These are phyloP conservation scores for mouse (Mus musculus) DNA, from an alignment of 2,113 vertebrate genomes.

Conservation along the genomic window DNA sequence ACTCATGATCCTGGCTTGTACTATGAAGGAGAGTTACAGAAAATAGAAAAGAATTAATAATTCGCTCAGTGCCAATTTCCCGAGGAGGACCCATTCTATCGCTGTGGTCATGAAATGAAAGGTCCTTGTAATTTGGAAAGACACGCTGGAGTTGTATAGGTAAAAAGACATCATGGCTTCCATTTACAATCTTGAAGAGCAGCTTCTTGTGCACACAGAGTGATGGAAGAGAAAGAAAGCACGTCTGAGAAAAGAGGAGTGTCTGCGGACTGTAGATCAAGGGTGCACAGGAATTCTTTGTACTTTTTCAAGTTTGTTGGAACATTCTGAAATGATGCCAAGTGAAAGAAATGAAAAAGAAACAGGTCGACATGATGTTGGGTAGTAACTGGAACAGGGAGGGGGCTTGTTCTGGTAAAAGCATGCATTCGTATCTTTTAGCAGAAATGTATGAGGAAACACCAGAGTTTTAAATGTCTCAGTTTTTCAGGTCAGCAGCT, in stretches of 20 bases:
- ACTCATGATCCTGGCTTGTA: neutral
- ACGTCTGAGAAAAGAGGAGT: neutral
- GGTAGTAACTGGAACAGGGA: neutral
- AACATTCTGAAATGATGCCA: neutral
- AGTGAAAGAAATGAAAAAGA: neutral
- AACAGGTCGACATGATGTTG: neutral
- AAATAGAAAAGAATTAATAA: neutral
- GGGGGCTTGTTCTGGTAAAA: neutral
- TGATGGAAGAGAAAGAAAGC: neutral
- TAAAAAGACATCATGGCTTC: neutral
- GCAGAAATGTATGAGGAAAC: neutral
- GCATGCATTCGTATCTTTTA: neutral
- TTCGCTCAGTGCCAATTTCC: neutral
- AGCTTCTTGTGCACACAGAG: neutral
- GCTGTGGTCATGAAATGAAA: neutral
- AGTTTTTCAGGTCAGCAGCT: neutral
- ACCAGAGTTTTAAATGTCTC: neutral
- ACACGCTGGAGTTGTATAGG: neutral
- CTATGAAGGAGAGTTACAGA: neutral
- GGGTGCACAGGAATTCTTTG: neutral
- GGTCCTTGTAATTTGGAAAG: neutral
- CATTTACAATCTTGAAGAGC: neutral
- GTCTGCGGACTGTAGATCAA: neutral
- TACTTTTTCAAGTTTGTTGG: neutral
- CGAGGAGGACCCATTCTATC: neutral